Base-by-base conservation (phyloP, 1,140 invertebrate species). In the Chymomyza costata region DNA sequence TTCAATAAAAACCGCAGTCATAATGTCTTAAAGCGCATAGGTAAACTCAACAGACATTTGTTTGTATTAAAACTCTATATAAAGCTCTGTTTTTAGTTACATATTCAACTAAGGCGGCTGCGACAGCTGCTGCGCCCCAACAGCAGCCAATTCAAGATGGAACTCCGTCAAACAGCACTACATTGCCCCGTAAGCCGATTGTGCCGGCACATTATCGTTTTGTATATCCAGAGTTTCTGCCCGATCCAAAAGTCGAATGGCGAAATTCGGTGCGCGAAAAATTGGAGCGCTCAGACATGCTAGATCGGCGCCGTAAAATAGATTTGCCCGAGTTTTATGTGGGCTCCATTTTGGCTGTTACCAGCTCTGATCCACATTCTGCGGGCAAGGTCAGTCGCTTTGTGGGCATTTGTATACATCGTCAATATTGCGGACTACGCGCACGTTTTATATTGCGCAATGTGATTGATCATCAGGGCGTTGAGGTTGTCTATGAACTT, bases 271-370 rank as follows among this genome's bases (percentile, higher is more conserved):
- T 99, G 0, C 87, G 91, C 59, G 97, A 99, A 86, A 95, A 93
- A 84, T 84, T 99, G 7, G 96, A 99, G 80, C 88, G 97, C 49
- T 87, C 89, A 43, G 98, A 99, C 85, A 99, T 99, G 97, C 67
- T 99, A 1, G 91, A 92, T 40, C 88, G 98, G 52, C 63, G 84
- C 0, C 61, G 53, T 5, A 87, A 93, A 53, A 89, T 99, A 50
- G 91, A 94, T 81, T 94, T 99, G 62, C 98, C 98, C 2, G 97
- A 98, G 86, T 99, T 99, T 88, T 99, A 98, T 89, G 96, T 98
- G 80, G 97, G 97, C 37, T 95, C 93, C 14, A 92, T 99, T 53
- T 70, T 99, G 81, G 93, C 95, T 37, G 96, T 99, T 1, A 94
- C 93, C n/a, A 91, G 93, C 48, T 92, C 95, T 1, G 97, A 99